Evolutionary conservation across 2,113 vertebrate species (phyloP), one percentile per base, ranked within the genome.

Genomic region (Paradoxurus hermaphroditus): DNA sequence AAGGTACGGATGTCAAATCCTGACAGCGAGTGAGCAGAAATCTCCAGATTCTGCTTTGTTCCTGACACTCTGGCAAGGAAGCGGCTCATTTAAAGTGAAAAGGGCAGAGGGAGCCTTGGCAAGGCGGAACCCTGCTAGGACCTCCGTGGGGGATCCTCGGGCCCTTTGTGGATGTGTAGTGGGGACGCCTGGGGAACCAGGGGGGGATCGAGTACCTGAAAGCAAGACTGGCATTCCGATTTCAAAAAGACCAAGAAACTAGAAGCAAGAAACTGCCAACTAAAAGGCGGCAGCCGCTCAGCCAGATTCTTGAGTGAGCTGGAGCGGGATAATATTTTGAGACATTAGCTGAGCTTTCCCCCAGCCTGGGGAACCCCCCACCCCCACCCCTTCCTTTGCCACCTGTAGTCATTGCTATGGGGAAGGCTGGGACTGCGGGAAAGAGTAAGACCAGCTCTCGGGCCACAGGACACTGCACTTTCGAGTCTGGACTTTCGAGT

Each of bases 41-140:
- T 41, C 51, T 6, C 67, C 51, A 12, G 19, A 18, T 23, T 56
- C 94, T 41, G 34, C 67, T 81, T 23, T 4, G 15, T 73, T 81
- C 82, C 78, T 5, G 31, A 81, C 85, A 65, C 86, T 72, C 85
- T 83, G 44, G 44, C 79, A 92, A 88, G 75, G 90, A 81, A 83
- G 36, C 70, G 41, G 44, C 29, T 62, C 31, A n/a, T 72, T 86
- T 92, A n/a, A 83, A 91, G 44, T 14, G 31, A 41, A 36, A 56
- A 72, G 21, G 49, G 68, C 44, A 75, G 36, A 21, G n/a, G 7
- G 36, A 46, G 36, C 34, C 3, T 25, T 3, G 18, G n/a, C 70
- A 44, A 51, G 31, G 67, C 2, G 3, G 65, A 65, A 34, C 44
- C 21, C 6, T 1, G 0, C 9, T 2, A 25, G 62, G 49, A 6